Evolutionary conservation across 64 coral and sea anemone species (phyloP).

Genomic region (Dendronephthya gigantea): DNA sequence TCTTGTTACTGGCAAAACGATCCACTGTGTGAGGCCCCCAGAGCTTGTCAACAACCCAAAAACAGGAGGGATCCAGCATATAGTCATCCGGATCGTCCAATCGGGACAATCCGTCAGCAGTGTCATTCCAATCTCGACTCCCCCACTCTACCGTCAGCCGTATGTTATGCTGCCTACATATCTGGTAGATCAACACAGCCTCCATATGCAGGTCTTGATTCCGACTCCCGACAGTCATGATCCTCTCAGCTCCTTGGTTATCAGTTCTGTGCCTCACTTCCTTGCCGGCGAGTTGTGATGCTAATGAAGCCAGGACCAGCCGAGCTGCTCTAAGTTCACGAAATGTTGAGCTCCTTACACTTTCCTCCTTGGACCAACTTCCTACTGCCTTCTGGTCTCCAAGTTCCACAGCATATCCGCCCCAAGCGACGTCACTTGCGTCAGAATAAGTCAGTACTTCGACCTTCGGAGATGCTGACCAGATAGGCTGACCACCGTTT

Average conservation of each 20-base stretch:
- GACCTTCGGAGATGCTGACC: constrained; percentile 43
- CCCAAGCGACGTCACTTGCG: constrained; percentile 42
- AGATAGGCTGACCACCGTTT: constrained; percentile 39
- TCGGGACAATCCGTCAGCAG: background rate
- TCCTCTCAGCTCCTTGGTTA: background rate
- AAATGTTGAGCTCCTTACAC: constrained; percentile 35
- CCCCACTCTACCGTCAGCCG: constrained; percentile 1
- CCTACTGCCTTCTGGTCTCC: constrained; percentile 40
- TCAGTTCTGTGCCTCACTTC: background rate
- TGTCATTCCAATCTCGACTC: background rate
- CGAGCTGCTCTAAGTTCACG: constrained; percentile 36
- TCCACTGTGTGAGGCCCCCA: constrained; percentile 28
- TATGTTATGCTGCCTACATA: background rate
- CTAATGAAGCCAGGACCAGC: constrained; percentile 8
- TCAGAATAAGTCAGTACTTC: constrained; percentile 40
- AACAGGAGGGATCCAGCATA: constrained; percentile 32
- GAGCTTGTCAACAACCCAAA: background rate
- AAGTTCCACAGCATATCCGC: constrained; percentile 42
- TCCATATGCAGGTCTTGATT: background rate
- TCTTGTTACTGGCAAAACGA: constrained; percentile 16
- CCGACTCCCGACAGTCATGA: background rate
- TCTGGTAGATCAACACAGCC: background rate
- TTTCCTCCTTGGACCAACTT: constrained; percentile 39
- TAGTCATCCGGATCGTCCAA: constrained; percentile 26
- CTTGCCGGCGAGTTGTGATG: background rate